Evolutionary conservation across 2,888 invertebrate species (phyloP), one percentile per base, ranked within the genome.

Genomic region (Leistus spinibarbis): DNA sequence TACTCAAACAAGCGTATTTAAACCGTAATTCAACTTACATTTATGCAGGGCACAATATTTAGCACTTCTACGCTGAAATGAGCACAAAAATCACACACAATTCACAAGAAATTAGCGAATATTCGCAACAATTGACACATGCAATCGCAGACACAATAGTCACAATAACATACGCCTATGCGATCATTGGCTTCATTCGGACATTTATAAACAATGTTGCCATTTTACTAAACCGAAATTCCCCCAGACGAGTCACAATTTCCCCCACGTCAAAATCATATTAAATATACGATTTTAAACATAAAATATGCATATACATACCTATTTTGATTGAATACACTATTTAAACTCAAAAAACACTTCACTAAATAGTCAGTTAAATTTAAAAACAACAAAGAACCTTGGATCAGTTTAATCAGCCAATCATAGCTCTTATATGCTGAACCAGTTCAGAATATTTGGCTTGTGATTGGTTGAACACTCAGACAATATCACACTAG

Each of bases 91-190:
- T 20, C 60, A 22, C 60, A 60, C 60, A 20, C 17, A 22, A 22
- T 20, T 60, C 60, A 22, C 19, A 9, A 22, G 60, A 16, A 60
- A 60, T 60, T 60, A 3, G 22, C 19, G 60, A 60, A 60, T 10
- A 60, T 62, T 67, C 67, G 62, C 67, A 16, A 67, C 53, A 60
- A 60, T 19, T 67, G 67, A 73, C 73, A 73, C 73, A 73, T 73
- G 73, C 73, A 66, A 54, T 62, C 40, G 16, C 66, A 56, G 40
- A 57, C 16, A 56, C 20, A 60, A 22, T 67, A 57, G 13, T 67
- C 27, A 73, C 67, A 73, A 73, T 62, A 73, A 73, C 73, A 73
- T 73, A 73, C 73, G 73, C 73, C 73, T 73, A 73, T 73, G 67
- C 66, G 19, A 60, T 53, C n/a, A n/a, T n/a, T 62, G 67, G 67